Evolutionary conservation across 2,113 vertebrate genomes (phyloP).

Genomic region (Triplophysa siluroides): DNA sequence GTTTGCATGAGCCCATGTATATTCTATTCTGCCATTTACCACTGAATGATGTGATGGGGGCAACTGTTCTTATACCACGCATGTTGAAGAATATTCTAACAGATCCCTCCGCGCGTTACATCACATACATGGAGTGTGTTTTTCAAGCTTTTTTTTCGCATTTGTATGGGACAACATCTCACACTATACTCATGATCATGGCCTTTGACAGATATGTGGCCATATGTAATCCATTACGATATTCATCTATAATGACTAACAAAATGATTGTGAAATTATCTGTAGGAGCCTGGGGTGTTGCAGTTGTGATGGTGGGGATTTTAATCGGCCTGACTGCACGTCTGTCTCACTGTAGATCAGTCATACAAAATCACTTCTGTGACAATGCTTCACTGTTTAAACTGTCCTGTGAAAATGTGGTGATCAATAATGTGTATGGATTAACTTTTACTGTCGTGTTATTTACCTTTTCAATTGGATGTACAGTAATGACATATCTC

Average conservation of each 20-base stretch:
- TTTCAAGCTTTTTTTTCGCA: constrained; percentile 62
- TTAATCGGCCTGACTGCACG: constrained; percentile 61
- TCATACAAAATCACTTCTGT: constrained; percentile 56
- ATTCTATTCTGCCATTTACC: constrained; percentile 50
- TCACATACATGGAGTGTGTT: constrained; percentile 62
- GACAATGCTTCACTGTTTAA: constrained; percentile 69
- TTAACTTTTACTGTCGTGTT: constrained; percentile 60
- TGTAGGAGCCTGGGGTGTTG: constrained; percentile 56
- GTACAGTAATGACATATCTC: constrained; percentile 61
- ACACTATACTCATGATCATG: constrained; percentile 68
- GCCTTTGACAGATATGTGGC: constrained; percentile 65
- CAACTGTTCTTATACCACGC: constrained; percentile 52
- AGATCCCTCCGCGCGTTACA: constrained; percentile 51
- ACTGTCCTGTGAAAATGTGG: constrained; percentile 64
- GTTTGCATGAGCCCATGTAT: constrained; percentile 59
- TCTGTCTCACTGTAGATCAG: constrained; percentile 60
- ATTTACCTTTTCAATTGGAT: constrained; percentile 57
- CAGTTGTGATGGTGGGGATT: constrained; percentile 54
- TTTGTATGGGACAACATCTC: constrained; percentile 47
- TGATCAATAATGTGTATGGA: constrained; percentile 68
- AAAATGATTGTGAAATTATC: constrained; percentile 59
- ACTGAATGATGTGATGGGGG: constrained; percentile 59
- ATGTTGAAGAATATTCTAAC: constrained; percentile 52
- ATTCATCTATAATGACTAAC: constrained; percentile 59
- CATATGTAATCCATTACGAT: neutral